A percentile compares a stretch with the other conserved stretches of the same genome.
Conservation (phyloP, 2,888 invertebrate genomes). For the Spodoptera exigua region DNA sequence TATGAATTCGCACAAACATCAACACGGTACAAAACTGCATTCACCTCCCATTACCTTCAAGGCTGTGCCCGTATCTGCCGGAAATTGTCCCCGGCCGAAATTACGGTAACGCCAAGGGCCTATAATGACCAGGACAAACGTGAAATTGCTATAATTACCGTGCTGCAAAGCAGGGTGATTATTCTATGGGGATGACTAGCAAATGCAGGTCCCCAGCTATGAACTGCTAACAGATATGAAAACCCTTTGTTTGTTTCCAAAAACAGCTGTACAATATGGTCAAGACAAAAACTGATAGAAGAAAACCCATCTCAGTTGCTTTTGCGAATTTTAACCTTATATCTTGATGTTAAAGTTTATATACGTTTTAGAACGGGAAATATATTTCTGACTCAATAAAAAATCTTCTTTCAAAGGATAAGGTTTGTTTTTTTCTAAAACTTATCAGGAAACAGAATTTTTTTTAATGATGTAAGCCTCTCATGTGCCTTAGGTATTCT, state of each 20-base stretch:
- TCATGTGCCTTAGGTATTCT: too few relatives aligned
- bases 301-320: too few relatives aligned
- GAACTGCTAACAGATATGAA: background rate
- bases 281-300: too few relatives aligned
- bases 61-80: slow-evolving; percentile 11
- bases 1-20: background rate
- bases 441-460: too few relatives aligned
- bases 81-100: slow-evolving; percentile 7
- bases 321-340: too few relatives aligned
- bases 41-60: background rate
- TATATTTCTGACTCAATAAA: too few relatives aligned
- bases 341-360: too few relatives aligned
- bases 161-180: slow-evolving; percentile 9
- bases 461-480: too few relatives aligned
- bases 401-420: too few relatives aligned
- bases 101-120: slow-evolving; percentile 4
- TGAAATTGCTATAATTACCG: slow-evolving; percentile 34
- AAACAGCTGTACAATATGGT: too few relatives aligned
- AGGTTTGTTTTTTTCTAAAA: too few relatives aligned
- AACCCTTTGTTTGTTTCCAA: background rate
- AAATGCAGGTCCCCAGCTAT: background rate
- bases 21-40: background rate
- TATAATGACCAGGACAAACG: slow-evolving; percentile 16
- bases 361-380: too few relatives aligned
- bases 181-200: slow-evolving; percentile 16